These are phyloP conservation scores for Liasis olivaceus DNA, from an alignment of 2,797 vertebrate genomes.

Conservation along the genomic window DNA sequence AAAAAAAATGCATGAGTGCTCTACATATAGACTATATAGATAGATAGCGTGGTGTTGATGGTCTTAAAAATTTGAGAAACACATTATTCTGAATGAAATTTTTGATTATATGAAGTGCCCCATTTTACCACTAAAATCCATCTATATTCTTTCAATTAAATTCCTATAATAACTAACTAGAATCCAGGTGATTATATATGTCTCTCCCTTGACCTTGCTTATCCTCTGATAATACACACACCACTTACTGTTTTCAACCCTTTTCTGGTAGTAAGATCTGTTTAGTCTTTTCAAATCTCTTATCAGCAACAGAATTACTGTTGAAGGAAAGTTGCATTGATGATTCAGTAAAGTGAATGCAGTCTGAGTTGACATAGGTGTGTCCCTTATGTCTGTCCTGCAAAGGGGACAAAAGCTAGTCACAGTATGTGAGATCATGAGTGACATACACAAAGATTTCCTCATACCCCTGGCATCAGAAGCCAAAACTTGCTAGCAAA, in stretches of 20 bases:
- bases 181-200: rapidly evolving
- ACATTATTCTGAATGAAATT: not conserved
- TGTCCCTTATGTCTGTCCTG: not conserved
- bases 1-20: not conserved
- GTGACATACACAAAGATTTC: not conserved
- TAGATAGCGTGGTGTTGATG: not conserved
- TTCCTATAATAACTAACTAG: conserved; percentile 33
- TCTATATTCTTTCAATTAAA: conserved; percentile 23
- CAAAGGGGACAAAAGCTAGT: conserved; percentile 8
- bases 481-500: not conserved
- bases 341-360: conserved; percentile 44
- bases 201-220: conserved; percentile 17
- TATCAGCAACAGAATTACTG: not conserved
- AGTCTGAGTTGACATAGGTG: conserved; percentile 59
- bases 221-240: conserved; percentile 15
- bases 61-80: not conserved
- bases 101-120: not conserved
- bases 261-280: rapidly evolving
- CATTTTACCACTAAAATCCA: not conserved
- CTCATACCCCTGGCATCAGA: not conserved
- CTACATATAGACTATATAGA: not conserved
- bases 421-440: not conserved
- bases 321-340: not conserved
- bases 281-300: not conserved
- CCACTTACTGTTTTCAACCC: conserved; percentile 2